Evolutionary conservation across 2,113 vertebrate genomes (phyloP).

Genomic region (Thymallus thymallus): DNA sequence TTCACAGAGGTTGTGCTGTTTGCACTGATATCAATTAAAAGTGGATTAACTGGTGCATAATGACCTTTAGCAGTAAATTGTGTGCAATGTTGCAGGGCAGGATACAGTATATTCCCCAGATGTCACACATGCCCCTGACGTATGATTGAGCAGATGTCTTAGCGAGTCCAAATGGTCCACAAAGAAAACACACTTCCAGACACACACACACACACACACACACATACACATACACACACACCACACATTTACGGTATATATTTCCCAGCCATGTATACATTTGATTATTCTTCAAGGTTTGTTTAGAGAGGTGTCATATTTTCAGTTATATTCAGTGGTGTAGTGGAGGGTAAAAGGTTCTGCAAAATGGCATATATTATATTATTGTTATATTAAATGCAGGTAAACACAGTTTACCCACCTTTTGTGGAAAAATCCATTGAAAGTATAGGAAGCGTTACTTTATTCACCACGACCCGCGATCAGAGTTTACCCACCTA

Average conservation of each 20-base stretch:
- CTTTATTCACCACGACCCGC: too few relatives aligned
- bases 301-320: neutral
- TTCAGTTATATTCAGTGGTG: conserved; percentile 5
- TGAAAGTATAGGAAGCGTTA: too few relatives aligned
- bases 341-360: too few relatives aligned
- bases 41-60: conserved; percentile 84
- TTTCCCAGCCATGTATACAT: conserved; percentile 27
- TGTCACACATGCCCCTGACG: conserved; percentile 82
- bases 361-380: too few relatives aligned
- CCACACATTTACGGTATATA: conserved; percentile 47
- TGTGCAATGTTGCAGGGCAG: conserved; percentile 86
- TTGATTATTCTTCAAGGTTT: neutral
- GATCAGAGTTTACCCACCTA: too few relatives aligned
- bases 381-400: too few relatives aligned
- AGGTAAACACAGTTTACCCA: too few relatives aligned
- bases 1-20: conserved; percentile 80
- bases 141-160: conserved; percentile 85
- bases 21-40: conserved; percentile 85
- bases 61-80: conserved; percentile 88
- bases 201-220: conserved; percentile 40
- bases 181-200: conserved; percentile 60
- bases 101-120: conserved; percentile 86
- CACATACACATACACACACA: conserved; percentile 36
- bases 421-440: too few relatives aligned
- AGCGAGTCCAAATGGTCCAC: conserved; percentile 78